Percentiles rank a stretch among this genome's conserved stretches.
Evolutionary conservation across 2,888 invertebrate genomes (phyloP).

Genomic region (Orchestes rusci): DNA sequence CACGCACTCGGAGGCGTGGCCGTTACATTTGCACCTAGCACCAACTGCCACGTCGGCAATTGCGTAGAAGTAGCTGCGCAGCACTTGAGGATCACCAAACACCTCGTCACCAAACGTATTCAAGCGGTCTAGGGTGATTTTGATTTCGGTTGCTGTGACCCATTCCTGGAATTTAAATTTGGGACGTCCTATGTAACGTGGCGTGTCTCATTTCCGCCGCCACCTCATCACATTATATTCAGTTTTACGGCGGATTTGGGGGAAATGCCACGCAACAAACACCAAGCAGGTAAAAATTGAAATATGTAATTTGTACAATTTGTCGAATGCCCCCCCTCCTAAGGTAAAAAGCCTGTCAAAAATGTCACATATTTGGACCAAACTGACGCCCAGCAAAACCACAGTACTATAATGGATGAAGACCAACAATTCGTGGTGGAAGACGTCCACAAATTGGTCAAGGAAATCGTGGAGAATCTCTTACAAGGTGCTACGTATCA

Average conservation of each 20-base stretch:
- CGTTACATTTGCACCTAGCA: slow-evolving; percentile 95
- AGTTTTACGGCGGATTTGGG: too few species aligned
- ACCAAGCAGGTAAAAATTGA: too few species aligned
- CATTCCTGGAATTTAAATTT: slow-evolving; percentile 83
- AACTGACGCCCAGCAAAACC: too few species aligned
- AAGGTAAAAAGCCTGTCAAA: too few species aligned
- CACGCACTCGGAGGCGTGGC: slow-evolving; percentile 92
- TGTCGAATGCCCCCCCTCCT: too few species aligned
- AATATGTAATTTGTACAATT: too few species aligned
- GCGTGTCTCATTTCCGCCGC: too few species aligned
- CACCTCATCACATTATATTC: too few species aligned
- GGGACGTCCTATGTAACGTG: too few species aligned
- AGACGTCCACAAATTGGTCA: slow-evolving; percentile 67
- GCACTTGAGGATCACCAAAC: slow-evolving; percentile 83
- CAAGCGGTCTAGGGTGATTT: slow-evolving; percentile 81
- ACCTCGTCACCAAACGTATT: slow-evolving; percentile 99
- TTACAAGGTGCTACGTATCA: slow-evolving; percentile 66
- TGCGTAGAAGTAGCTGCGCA: slow-evolving; percentile 96
- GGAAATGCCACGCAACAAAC: too few species aligned
- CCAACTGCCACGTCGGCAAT: slow-evolving; percentile 79
- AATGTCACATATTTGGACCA: too few species aligned
- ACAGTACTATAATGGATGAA: too few species aligned
- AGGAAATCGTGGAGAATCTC: slow-evolving; percentile 66
- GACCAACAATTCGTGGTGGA: slow-evolving; percentile 57
- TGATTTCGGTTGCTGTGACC: slow-evolving; percentile 94